Evolutionary conservation across 2,888 invertebrate species (phyloP).

Genomic region (Yponomeuta sedellus): DNA sequence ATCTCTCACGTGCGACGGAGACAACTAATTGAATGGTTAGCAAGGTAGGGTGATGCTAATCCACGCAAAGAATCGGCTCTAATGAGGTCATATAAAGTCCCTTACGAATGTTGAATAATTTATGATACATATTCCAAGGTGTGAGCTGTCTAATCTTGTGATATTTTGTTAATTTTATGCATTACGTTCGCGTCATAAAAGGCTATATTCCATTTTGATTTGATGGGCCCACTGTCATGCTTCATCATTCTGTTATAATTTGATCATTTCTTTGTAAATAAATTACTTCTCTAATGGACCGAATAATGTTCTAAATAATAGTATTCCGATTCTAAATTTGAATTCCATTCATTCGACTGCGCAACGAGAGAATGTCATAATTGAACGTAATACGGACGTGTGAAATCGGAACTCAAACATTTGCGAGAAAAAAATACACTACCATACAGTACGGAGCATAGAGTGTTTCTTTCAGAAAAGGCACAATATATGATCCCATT

Average conservation of each 20-base stretch:
- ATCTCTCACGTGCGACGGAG: constrained; percentile 36
- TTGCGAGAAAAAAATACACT: not conserved
- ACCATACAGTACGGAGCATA: not conserved
- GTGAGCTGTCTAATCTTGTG: constrained; percentile 24
- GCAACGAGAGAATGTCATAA: constrained; percentile 8
- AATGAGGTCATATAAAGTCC: constrained; percentile 58
- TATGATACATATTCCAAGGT: constrained; percentile 34
- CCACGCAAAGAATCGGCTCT: constrained; percentile 52
- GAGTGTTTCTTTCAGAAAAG: not conserved
- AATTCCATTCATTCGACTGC: constrained; percentile 4
- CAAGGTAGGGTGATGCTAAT: constrained; percentile 44
- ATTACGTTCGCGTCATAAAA: not conserved
- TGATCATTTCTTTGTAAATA: no score
- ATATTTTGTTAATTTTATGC: constrained; percentile 4
- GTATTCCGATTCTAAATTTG: not conserved
- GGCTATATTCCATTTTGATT: constrained; percentile 4
- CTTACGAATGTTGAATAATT: constrained; percentile 62
- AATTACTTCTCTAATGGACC: no score
- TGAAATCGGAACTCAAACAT: constrained; percentile 1
- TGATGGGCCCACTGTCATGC: not conserved
- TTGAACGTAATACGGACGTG: constrained; percentile 1
- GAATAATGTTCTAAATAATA: no score
- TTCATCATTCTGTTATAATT: no score
- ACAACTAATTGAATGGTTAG: constrained; percentile 54
- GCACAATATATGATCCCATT: constrained; percentile 16